Evolutionary conservation across 92 coral and sea anemone species (phyloP).

Genomic region (Palythoa heliodiscus): DNA sequence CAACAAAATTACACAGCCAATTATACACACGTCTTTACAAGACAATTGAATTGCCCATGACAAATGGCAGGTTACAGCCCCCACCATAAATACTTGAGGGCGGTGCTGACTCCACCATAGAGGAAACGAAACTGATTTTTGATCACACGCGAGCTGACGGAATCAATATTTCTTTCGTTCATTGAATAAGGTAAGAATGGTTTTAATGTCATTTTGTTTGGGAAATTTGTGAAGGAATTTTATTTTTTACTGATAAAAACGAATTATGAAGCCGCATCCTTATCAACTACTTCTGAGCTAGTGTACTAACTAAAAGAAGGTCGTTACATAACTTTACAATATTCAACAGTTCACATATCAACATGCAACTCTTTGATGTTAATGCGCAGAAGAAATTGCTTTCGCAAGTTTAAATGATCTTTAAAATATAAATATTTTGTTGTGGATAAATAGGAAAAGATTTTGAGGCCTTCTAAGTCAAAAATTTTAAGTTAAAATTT

Average conservation of each 20-base stretch:
- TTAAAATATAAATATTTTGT: too few relatives aligned
- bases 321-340: too few relatives aligned
- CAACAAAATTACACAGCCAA: constrained; percentile 14
- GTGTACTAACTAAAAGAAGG: too few relatives aligned
- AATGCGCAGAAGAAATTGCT: too few relatives aligned
- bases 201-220: background rate
- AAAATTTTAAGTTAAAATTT: too few relatives aligned
- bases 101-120: constrained; percentile 8
- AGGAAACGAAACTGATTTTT: constrained; percentile 19
- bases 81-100: constrained; percentile 24
- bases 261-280: too few relatives aligned
- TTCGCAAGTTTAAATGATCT: too few relatives aligned
- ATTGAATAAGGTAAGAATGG: constrained; percentile 1
- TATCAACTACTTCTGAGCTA: too few relatives aligned
- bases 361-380: too few relatives aligned
- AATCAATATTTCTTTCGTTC: constrained; percentile 4
- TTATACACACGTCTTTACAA: constrained; percentile 34
- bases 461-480: too few relatives aligned
- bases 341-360: too few relatives aligned
- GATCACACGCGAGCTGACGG: background rate
- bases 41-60: constrained; percentile 1
- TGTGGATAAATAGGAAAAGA: too few relatives aligned
- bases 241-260: background rate
- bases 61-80: constrained; percentile 26
- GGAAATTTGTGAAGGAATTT: background rate